Evolutionary conservation across 2,888 invertebrate species (phyloP).

Genomic region (Drosophila atripex): DNA sequence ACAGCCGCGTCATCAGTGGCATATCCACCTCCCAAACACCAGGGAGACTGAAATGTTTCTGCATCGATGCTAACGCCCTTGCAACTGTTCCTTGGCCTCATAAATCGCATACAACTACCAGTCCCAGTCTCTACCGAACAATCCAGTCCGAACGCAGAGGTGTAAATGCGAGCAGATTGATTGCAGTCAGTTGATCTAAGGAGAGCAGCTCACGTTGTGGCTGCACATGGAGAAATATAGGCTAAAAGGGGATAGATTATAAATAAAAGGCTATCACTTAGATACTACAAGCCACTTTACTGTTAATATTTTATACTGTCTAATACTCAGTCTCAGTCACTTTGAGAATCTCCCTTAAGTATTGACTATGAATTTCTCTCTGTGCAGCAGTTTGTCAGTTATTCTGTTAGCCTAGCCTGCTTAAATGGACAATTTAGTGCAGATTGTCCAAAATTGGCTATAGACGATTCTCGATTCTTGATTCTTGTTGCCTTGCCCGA

Average conservation of each 20-base stretch:
- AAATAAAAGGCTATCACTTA: too few species aligned
- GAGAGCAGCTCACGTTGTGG: constrained; percentile 24
- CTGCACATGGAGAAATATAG: not conserved
- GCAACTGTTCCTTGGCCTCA: constrained; percentile 70
- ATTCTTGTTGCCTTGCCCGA: constrained; percentile 41
- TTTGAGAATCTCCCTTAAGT: too few species aligned
- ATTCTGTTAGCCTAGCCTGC: constrained; percentile 30
- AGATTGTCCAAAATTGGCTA: constrained; percentile 71
- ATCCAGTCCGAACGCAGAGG: constrained; percentile 52
- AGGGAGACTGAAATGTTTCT: constrained; percentile 58
- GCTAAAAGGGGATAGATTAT: not conserved
- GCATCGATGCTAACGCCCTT: constrained; percentile 76
- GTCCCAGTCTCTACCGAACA: constrained; percentile 8
- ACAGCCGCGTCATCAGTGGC: constrained; percentile 12
- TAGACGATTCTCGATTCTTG: constrained; percentile 57
- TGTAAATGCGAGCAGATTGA: constrained; percentile 71
- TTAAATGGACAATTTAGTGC: constrained; percentile 78
- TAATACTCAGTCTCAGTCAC: too few species aligned
- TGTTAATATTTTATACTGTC: too few species aligned
- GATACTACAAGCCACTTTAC: too few species aligned
- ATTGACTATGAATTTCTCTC: not conserved
- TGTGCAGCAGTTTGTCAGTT: not conserved
- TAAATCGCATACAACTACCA: constrained; percentile 44
- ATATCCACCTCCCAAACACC: constrained; percentile 57
- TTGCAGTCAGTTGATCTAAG: constrained; percentile 61